A percentile compares a stretch with the other conserved stretches of the same genome.
These are phyloP conservation scores for Ceramica pisi DNA, from an alignment of 2,888 invertebrate species.

Conservation along the genomic window DNA sequence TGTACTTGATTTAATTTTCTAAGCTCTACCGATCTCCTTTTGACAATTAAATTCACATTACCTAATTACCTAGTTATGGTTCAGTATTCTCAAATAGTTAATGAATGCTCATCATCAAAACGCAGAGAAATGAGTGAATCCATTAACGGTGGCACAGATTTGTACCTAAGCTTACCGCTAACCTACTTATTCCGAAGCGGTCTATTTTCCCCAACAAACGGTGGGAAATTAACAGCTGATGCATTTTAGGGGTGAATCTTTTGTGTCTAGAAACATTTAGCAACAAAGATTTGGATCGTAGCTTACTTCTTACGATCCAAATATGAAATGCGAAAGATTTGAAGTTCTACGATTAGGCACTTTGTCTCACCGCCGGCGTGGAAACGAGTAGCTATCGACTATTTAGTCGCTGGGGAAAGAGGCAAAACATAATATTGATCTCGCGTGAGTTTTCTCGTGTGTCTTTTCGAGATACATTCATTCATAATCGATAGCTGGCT, in stretches of 20 bases:
- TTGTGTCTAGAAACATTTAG: background rate
- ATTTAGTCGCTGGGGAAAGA: no score
- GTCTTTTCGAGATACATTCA: no score
- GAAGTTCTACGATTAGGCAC: no score
- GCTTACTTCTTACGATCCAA: no score
- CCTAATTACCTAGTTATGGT: background rate
- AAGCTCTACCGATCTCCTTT: background rate
- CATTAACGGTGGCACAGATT: constrained; percentile 27
- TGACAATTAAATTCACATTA: background rate
- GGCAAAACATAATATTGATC: no score
- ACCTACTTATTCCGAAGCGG: background rate
- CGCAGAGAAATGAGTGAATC: constrained; percentile 16
- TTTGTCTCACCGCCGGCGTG: no score
- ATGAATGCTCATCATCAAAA: background rate
- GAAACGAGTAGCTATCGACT: no score
- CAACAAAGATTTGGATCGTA: background rate
- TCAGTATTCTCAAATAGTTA: background rate
- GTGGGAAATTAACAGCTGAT: constrained; percentile 37
- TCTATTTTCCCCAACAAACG: background rate
- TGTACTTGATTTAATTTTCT: no score
- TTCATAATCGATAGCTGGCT: no score
- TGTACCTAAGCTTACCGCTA: constrained; percentile 1
- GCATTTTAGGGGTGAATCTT: constrained; percentile 9
- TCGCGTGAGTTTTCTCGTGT: no score
- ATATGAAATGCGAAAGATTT: no score